Conservation (phyloP, 2,888 invertebrate genomes). For the Acanthococcus lagerstroemiae region DNA sequence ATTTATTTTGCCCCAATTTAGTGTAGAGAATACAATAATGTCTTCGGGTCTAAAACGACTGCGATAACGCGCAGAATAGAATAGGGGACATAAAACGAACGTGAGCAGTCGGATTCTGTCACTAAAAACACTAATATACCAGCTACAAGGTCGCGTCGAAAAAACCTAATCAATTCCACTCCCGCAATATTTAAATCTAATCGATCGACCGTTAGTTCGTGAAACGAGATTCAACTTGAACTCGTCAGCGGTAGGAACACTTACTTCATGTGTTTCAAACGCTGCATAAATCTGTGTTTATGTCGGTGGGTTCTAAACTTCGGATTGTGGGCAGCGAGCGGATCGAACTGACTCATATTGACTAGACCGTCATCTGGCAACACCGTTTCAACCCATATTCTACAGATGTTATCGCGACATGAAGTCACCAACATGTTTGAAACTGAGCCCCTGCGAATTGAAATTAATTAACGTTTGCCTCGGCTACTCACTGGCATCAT, state of each 20-base stretch:
- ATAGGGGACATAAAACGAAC: too few species aligned
- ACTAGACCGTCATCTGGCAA: slow-evolving; percentile 89
- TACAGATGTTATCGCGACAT: slow-evolving; percentile 95
- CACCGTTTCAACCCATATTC: slow-evolving; percentile 97
- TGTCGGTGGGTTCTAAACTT: slow-evolving; percentile 79
- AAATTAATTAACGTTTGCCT: background rate
- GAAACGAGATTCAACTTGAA: background rate
- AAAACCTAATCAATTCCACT: too few species aligned
- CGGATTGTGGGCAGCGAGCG: slow-evolving; percentile 45
- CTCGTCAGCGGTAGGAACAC: background rate
- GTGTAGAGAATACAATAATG: too few species aligned
- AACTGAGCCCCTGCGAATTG: slow-evolving; percentile 72
- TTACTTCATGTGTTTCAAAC: slow-evolving; percentile 93
- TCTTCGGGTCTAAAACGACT: too few species aligned
- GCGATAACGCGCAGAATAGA: too few species aligned
- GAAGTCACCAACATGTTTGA: slow-evolving; percentile 97
- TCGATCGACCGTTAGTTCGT: background rate
- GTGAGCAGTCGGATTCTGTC: too few species aligned
- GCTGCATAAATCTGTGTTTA: slow-evolving; percentile 91
- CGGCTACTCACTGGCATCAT: too few species aligned
- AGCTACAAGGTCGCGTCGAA: too few species aligned
- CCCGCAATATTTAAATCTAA: too few species aligned
- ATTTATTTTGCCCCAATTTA: too few species aligned
- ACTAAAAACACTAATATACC: too few species aligned
- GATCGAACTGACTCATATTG: slow-evolving; percentile 54